Evolutionary conservation across 2,888 invertebrate species (phyloP), one percentile per base, ranked within the genome.

Genomic region (Notodonta ziczac): DNA sequence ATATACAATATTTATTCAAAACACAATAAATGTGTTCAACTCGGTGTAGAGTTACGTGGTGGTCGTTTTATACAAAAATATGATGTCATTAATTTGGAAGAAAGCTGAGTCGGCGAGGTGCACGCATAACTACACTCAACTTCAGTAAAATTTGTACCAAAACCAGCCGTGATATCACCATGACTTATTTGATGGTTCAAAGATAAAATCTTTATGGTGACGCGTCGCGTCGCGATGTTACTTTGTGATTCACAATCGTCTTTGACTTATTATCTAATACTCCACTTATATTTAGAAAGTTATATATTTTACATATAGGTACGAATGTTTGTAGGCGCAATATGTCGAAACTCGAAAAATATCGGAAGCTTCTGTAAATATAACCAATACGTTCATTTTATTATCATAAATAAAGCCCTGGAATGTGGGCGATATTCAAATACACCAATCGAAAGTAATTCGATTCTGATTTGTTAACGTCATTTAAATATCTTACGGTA

Each of bases 41-140:
- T 60, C 58, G 62, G 54, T 72, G 65, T 66, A 57, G 59, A 55
- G 67, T 83, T 81, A 80, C 76, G 76, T 76, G 70, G 79, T 63
- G 58, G 50, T 65, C 61, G 60, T 62, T 64, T 65, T 63, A 74
- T 68, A 66, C 61, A 59, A 57, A 54, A 66, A 70, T 76, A 75
- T 74, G 70, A 74, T 73, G 61, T 69, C 69, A 73, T 73, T 55
- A 72, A 69, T 52, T 65, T 66, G 61, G 63, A 75, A 72, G 76
- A 78, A 78, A 80, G 73, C 65, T 67, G 64, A 55, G 62, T 42
- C 13, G 13, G 55, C 10, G 35, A 44, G 24, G 8, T 10, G 54
- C 50, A 56, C 59, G 54, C 50, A 56, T 58, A 57, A 56, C 14
- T 63, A 58, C 55, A 55, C 13, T 60, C 57, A 42, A 63, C 60